These are phyloP conservation scores for Apodemia duryi DNA, from an alignment of 2,888 invertebrate species.

Conservation along the genomic window DNA sequence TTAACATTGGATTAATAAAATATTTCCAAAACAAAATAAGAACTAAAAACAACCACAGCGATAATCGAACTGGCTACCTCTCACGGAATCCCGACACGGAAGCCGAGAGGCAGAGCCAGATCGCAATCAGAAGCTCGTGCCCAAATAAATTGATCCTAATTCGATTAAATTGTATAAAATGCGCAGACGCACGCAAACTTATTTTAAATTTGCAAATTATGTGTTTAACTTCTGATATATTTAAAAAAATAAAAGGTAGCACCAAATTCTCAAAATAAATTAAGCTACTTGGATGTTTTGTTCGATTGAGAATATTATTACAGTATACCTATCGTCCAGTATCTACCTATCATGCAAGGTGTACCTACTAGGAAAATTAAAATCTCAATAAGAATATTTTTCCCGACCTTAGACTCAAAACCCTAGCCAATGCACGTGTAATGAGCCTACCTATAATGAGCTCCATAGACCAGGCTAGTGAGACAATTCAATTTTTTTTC, in stretches of 20 bases:
- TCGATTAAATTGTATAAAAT: slow-evolving; percentile 28
- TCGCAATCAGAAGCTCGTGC: slow-evolving; percentile 36
- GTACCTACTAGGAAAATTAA: too few relatives aligned
- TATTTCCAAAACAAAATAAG: background rate
- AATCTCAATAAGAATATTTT: too few relatives aligned
- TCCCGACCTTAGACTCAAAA: too few relatives aligned
- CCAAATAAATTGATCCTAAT: slow-evolving; percentile 34
- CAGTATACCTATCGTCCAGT: too few relatives aligned
- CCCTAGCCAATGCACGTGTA: too few relatives aligned
- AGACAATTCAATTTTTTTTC: too few relatives aligned
- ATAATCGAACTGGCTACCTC: slow-evolving; percentile 17
- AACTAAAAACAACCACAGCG: background rate
- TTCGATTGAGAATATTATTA: too few relatives aligned
- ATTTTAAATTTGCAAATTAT: slow-evolving; percentile 8
- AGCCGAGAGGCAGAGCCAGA: slow-evolving; percentile 43
- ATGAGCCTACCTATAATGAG: too few relatives aligned
- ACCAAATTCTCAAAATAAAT: background rate
- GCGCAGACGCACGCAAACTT: slow-evolving; percentile 4
- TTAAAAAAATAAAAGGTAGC: background rate
- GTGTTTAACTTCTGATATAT: slow-evolving; percentile 4
- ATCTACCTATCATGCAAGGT: too few relatives aligned
- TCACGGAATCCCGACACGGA: slow-evolving; percentile 54
- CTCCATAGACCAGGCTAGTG: too few relatives aligned
- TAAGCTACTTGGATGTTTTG: too few relatives aligned
- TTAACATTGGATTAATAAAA: too few relatives aligned